Percentiles rank a stretch among this genome's conserved stretches.
phyloP scores from a whole-genome alignment of 2,113 vertebrate genomes.

The pig (Sus scrofa) region DNA sequence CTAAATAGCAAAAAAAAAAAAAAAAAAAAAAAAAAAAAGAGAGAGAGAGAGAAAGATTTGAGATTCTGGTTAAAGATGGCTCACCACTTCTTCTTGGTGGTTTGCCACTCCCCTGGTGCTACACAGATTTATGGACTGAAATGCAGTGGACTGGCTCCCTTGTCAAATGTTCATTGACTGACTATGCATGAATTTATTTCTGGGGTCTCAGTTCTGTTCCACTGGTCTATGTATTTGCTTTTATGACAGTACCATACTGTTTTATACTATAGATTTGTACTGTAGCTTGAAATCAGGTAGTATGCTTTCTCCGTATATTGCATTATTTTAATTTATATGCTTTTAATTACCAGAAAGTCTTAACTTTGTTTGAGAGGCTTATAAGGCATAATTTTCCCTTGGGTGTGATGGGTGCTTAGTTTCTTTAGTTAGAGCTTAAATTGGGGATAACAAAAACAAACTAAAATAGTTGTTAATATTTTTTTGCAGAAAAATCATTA shows the following conservation, averaged over 20 bases:
- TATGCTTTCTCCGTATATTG: no score
- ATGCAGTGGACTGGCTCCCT: not conserved
- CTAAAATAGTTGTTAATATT: not conserved
- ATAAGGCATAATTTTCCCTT: not conserved
- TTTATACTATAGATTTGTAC: not conserved
- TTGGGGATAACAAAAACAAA: not conserved
- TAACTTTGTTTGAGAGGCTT: not conserved
- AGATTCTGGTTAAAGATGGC: not conserved
- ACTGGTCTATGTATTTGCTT: not conserved
- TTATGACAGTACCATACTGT: not conserved
- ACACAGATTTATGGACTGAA: no score
- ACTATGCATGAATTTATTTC: not conserved
- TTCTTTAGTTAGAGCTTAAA: not conserved
- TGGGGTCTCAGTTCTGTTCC: not conserved
- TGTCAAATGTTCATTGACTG: not conserved
- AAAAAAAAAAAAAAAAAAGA: no score
- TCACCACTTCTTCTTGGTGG: no score
- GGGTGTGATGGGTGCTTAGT: not conserved
- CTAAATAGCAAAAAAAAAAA: no score
- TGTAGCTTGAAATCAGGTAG: not conserved
- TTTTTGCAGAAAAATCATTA: not conserved
- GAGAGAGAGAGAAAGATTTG: not conserved
- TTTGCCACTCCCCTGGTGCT: no score
- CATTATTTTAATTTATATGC: not conserved
- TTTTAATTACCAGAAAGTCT: not conserved